Evolutionary conservation across 2,113 vertebrate species (phyloP), one percentile per base, ranked within the genome.

Genomic region (Barbus barbus): DNA sequence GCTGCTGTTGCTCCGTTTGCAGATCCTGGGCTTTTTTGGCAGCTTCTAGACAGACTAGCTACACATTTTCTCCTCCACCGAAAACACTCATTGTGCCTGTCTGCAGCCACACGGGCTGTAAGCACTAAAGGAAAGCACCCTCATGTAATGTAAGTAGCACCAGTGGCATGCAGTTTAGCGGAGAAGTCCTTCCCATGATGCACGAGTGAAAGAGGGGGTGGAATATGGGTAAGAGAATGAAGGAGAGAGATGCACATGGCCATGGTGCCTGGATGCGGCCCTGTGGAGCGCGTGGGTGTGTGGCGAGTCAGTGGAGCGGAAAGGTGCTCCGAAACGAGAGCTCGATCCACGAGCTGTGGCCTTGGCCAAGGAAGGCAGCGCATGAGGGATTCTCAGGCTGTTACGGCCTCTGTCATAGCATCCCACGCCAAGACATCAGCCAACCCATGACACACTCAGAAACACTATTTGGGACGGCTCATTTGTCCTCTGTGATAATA

Each of bases 1-100:
- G 93, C 93, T 95, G 94, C 92, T 91, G 92, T 91, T 92, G 93
- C 92, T 93, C 92, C 92, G 93, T 92, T 92, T 93, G 93, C 93
- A 91, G 93, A 93, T 92, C 89, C 91, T 91, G 91, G 93, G 93
- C 93, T 94, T 86, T 84, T 93, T 91, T 92, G 92, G 92, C 93
- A 93, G 93, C 92, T 90, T 89, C 89, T 88, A 91, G 91, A 93
- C 91, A 93, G 91, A 93, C 90, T 91, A 91, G 91, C 91, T 91
- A 89, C 86, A 87, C 90, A 91, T 90, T 87, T 44, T 48, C 73
- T 76, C 71, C 28, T 38, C 69, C 18, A 90, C 92, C 90, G 46
- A 87, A 92, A 93, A 92, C 63, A 53, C 38, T 83, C 60, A 41
- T n/a, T 76, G 58, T 38, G 13, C 31, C 65, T 74, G 56, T 44